These are phyloP conservation scores for Poecile atricapillus DNA, from an alignment of 2,113 vertebrate genomes.

Conservation along the genomic window DNA sequence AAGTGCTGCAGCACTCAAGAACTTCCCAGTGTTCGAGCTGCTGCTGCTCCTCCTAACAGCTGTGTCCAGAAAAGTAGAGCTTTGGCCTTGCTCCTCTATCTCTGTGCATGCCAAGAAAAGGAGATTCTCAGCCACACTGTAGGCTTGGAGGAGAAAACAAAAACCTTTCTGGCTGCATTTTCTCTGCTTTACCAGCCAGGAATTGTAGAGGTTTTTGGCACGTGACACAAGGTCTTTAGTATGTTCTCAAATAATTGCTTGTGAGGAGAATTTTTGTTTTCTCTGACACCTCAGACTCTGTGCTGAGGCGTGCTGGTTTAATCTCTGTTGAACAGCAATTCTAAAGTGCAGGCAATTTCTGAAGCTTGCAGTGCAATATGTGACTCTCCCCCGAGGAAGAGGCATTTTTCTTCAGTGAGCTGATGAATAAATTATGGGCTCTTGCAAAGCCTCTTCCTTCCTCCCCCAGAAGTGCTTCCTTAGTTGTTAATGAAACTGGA, in stretches of 20 bases:
- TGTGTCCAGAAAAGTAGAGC: not conserved
- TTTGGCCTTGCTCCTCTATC: not conserved
- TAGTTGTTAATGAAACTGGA: slow-evolving; percentile 54
- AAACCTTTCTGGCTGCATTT: not conserved
- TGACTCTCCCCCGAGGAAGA: slow-evolving; percentile 27
- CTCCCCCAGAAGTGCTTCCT: slow-evolving; percentile 47
- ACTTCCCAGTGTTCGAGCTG: not conserved
- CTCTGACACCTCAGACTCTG: not conserved
- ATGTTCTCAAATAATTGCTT: slow-evolving; percentile 12
- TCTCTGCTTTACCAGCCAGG: not conserved
- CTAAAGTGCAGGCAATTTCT: slow-evolving; percentile 42
- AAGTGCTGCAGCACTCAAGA: not conserved
- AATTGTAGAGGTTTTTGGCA: not conserved
- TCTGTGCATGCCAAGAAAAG: not conserved
- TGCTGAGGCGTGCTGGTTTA: not conserved
- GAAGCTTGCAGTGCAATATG: slow-evolving; percentile 15
- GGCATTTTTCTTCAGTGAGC: slow-evolving; percentile 30
- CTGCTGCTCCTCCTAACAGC: not conserved
- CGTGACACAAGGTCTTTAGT: not conserved
- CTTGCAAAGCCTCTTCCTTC: slow-evolving; percentile 49
- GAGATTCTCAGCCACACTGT: not conserved
- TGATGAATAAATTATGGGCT: slow-evolving; percentile 59
- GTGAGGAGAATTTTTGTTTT: not conserved
- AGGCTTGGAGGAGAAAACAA: not conserved
- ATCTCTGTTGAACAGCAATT: not conserved